These are phyloP conservation scores for Forbesichthys papilliferus DNA, from an alignment of 2,113 vertebrate species.

Conservation along the genomic window DNA sequence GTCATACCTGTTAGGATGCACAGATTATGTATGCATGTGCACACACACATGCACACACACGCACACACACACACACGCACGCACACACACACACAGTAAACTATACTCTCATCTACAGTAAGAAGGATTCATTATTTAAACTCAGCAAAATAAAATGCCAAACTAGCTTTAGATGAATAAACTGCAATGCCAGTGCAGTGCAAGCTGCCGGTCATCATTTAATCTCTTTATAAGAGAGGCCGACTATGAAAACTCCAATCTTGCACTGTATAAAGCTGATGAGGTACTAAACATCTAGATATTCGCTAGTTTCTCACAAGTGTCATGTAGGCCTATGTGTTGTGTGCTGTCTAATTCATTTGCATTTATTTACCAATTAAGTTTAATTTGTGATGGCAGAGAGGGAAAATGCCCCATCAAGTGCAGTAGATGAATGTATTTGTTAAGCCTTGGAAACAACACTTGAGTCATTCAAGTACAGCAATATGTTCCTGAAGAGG, in stretches of 20 bases:
- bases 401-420: not conserved
- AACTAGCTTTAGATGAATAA: not conserved
- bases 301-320: not conserved
- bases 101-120: not conserved
- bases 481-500: not conserved
- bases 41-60: not conserved
- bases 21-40: not conserved
- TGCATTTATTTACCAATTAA: not conserved
- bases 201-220: conserved; percentile 21
- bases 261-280: not conserved
- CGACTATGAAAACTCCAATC: conserved; percentile 1
- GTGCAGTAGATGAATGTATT: not conserved
- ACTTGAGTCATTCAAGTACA: not conserved
- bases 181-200: not conserved
- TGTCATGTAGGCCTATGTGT: not conserved
- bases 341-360: not conserved
- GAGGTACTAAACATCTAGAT: not conserved
- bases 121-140: not conserved
- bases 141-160: not conserved
- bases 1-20: too few relatives aligned
- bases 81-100: not conserved
- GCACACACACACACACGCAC: not conserved
- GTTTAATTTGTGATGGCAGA: not conserved
- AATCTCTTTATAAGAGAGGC: conserved; percentile 2
- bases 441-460: not conserved